Evolutionary conservation across 2,888 invertebrate species (phyloP).

Genomic region (Oconnorella tubifera): DNA sequence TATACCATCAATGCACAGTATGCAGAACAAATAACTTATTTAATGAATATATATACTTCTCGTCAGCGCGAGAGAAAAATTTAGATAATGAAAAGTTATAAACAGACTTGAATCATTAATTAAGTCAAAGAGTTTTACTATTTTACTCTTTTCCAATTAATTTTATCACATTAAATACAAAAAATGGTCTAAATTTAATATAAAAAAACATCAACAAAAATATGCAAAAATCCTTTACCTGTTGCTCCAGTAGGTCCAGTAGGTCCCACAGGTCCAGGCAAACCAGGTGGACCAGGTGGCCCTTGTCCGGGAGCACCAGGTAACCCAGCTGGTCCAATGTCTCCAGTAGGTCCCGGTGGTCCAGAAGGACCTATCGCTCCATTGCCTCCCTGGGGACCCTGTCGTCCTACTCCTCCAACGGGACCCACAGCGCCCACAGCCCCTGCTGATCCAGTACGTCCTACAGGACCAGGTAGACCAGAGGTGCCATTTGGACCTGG

Average conservation of each 20-base stretch:
- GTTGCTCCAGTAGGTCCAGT: conserved; percentile 26
- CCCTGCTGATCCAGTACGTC: conserved; percentile 12
- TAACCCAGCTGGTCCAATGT: conserved; percentile 27
- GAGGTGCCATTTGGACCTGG: conserved; percentile 13
- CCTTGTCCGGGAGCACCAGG: conserved; percentile 20
- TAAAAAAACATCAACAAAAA: too few relatives aligned
- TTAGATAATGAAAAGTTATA: too few relatives aligned
- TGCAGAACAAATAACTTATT: too few relatives aligned
- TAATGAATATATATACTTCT: too few relatives aligned
- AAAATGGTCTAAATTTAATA: too few relatives aligned
- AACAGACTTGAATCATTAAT: too few relatives aligned
- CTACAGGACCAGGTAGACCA: conserved; percentile 13
- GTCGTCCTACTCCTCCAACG: conserved; percentile 4
- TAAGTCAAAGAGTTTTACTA: too few relatives aligned
- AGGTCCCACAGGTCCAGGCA: conserved; percentile 19
- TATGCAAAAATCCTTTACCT: too few relatives aligned
- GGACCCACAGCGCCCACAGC: conserved; percentile 15
- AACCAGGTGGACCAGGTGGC: conserved; percentile 22
- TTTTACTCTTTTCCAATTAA: too few relatives aligned
- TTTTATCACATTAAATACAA: too few relatives aligned
- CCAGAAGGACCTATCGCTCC: conserved; percentile 22
- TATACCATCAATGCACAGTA: too few relatives aligned
- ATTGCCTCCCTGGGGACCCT: conserved; percentile 21
- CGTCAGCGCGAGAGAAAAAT: too few relatives aligned
- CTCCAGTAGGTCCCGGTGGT: conserved; percentile 18